Evolutionary conservation across 2,888 invertebrate species (phyloP).

Genomic region (Coremacera marginata): DNA sequence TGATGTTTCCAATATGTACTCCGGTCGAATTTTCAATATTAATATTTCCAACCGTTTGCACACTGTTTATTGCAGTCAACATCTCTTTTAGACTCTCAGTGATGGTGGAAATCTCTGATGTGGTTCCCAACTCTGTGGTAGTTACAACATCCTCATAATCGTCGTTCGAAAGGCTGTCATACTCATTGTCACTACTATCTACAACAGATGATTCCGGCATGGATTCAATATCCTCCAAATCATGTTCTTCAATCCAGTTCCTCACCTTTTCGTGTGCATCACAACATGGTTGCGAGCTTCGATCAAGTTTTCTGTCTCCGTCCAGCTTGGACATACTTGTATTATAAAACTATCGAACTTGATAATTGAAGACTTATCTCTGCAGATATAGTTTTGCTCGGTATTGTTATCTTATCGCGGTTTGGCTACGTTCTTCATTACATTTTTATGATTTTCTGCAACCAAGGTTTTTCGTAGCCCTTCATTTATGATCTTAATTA

Average conservation of each 20-base stretch:
- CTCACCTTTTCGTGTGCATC: constrained; percentile 2
- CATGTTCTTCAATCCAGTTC: constrained; percentile 1
- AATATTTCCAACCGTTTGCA: constrained; percentile 64
- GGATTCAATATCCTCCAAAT: constrained; percentile 6
- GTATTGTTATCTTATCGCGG: no score
- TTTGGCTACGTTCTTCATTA: no score
- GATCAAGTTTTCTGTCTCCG: neutral
- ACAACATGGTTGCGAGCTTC: neutral
- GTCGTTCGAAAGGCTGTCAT: neutral
- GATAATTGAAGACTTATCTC: no score
- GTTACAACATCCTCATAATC: neutral
- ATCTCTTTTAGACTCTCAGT: constrained; percentile 59
- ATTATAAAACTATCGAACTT: neutral
- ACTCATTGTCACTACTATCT: constrained; percentile 2
- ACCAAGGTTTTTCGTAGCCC: no score
- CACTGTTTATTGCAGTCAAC: constrained; percentile 59
- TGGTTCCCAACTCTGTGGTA: neutral
- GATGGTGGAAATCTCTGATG: constrained; percentile 49
- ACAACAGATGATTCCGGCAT: constrained; percentile 1
- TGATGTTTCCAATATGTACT: constrained; percentile 71
- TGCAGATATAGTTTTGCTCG: no score
- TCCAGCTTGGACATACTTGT: neutral
- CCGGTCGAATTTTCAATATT: constrained; percentile 69
- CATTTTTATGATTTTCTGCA: no score
- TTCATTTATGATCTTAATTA: no score